Evolutionary conservation across 2,113 vertebrate genomes (phyloP).

Genomic region (Isurus oxyrinchus): DNA sequence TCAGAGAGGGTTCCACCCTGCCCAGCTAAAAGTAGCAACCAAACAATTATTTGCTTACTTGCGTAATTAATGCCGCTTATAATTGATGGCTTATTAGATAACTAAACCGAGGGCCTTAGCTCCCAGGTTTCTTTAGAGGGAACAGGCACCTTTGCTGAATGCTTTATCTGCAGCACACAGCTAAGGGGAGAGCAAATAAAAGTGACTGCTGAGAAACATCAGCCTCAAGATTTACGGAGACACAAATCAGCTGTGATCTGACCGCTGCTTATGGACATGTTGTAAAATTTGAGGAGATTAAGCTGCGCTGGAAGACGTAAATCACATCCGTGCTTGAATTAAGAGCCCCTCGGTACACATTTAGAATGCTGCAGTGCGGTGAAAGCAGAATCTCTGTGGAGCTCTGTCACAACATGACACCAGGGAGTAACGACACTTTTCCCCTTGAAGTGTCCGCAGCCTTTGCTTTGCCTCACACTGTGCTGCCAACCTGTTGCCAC

Average conservation of each 20-base stretch:
- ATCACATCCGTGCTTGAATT: neutral
- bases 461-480: neutral
- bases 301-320: neutral
- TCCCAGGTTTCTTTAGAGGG: neutral
- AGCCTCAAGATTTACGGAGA: neutral
- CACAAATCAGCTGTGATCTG: conserved; percentile 26
- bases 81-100: neutral
- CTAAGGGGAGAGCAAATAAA: neutral
- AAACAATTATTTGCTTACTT: neutral
- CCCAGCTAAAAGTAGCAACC: neutral
- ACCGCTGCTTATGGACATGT: neutral
- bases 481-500: neutral
- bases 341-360: neutral
- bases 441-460: neutral
- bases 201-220: neutral
- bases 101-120: neutral
- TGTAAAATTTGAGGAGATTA: conserved; percentile 29
- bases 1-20: neutral
- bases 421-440: neutral
- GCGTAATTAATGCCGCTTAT: neutral
- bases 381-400: neutral
- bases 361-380: conserved; percentile 5
- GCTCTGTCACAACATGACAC: neutral
- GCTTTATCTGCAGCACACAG: neutral
- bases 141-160: neutral